phyloP scores from a whole-genome alignment of 2,888 invertebrate species.

The Rotaria macrura region DNA sequence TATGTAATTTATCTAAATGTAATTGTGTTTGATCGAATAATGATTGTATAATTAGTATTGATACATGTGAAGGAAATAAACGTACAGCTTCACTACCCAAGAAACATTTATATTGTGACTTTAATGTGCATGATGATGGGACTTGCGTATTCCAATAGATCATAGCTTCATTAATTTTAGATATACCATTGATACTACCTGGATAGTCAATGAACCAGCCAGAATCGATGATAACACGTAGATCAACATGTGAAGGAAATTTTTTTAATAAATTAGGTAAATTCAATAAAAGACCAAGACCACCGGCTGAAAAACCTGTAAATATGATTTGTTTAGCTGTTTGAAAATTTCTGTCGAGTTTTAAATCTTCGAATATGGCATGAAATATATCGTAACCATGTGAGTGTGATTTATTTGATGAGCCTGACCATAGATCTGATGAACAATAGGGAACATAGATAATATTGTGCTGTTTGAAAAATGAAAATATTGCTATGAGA shows the following conservation, averaged over 20 bases:
- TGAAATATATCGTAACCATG: slow-evolving; percentile 23
- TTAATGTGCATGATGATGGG: not conserved
- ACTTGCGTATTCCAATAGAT: slow-evolving; percentile 14
- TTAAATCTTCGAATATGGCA: slow-evolving; percentile 26
- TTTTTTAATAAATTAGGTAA: slow-evolving; percentile 3
- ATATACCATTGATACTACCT: not conserved
- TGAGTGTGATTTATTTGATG: slow-evolving; percentile 9
- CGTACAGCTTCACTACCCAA: not conserved
- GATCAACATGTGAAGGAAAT: not conserved
- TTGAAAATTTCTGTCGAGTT: not conserved
- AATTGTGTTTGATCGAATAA: slow-evolving; percentile 27
- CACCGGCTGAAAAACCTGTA: slow-evolving; percentile 29
- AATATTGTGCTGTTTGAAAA: not conserved
- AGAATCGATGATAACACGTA: slow-evolving; percentile 27
- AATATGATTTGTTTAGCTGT: slow-evolving; percentile 25
- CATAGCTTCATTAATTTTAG: not conserved
- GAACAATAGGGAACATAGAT: slow-evolving; percentile 33
- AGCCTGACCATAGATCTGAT: slow-evolving; percentile 30
- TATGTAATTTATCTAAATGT: not conserved
- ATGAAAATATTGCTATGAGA: slow-evolving; percentile 26
- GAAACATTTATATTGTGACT: not conserved
- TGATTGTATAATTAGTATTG: slow-evolving; percentile 26
- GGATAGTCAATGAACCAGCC: slow-evolving; percentile 29
- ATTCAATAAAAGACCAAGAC: slow-evolving; percentile 30
- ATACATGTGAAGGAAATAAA: not conserved